Evolutionary conservation across 2,888 invertebrate species (phyloP).

Genomic region (Rhagium mordax): DNA sequence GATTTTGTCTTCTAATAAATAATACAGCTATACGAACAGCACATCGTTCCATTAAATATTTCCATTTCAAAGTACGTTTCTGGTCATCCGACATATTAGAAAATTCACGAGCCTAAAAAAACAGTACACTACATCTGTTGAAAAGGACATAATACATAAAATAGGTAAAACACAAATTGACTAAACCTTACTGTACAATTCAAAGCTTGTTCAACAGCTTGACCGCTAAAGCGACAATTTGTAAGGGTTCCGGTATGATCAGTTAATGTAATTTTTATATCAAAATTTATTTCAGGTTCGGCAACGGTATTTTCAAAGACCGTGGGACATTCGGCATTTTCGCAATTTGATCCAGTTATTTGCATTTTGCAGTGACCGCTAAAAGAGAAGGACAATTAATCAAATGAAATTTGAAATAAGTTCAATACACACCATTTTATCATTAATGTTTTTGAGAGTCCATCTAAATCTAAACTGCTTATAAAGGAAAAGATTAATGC

Average conservation of each 20-base stretch:
- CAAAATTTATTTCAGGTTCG: constrained; percentile 70
- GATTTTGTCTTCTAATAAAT: constrained; percentile 58
- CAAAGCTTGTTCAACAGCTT: constrained; percentile 75
- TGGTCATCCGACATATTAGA: constrained; percentile 71
- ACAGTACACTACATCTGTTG: too few species aligned
- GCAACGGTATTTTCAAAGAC: constrained; percentile 59
- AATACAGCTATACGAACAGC: constrained; percentile 72
- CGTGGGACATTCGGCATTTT: constrained; percentile 66
- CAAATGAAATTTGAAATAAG: not conserved
- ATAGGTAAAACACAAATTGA: not conserved
- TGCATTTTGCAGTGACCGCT: constrained; percentile 61
- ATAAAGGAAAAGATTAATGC: constrained; percentile 79
- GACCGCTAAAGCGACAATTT: constrained; percentile 74
- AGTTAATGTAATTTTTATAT: constrained; percentile 76
- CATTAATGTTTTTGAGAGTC: constrained; percentile 60
- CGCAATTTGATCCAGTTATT: constrained; percentile 60
- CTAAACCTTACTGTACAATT: constrained; percentile 72
- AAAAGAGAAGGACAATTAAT: constrained; percentile 35
- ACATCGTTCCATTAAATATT: constrained; percentile 77
- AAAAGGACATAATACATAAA: not conserved
- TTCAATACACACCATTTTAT: constrained; percentile 67
- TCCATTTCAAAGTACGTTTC: constrained; percentile 76
- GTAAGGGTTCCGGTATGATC: constrained; percentile 81
- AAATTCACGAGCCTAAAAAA: constrained; percentile 72
- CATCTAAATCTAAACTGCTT: constrained; percentile 82